Conservation (phyloP, 2,797 vertebrate genomes). For the Pempheris klunzingeri region DNA sequence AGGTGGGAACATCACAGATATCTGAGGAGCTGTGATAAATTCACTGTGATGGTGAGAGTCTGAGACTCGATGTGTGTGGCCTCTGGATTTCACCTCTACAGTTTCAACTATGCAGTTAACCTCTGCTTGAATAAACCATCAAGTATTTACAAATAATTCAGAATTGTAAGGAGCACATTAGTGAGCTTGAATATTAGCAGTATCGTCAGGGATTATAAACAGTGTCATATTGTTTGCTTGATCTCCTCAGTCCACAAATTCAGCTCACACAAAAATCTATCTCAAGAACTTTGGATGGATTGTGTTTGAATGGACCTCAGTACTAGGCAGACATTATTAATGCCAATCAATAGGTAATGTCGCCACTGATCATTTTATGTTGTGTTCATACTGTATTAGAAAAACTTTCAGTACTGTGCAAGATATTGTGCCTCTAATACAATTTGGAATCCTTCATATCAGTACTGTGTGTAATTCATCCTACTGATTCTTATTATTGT, state of each 20-base stretch:
- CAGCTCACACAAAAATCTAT: background rate
- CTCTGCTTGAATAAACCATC: slow-evolving; percentile 13
- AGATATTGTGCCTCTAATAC: too few species aligned
- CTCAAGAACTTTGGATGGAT: background rate
- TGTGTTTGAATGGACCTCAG: too few species aligned
- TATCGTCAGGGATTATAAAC: background rate
- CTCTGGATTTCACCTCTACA: slow-evolving; percentile 7
- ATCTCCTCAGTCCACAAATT: background rate
- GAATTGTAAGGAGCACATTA: background rate
- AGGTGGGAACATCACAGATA: slow-evolving; percentile 23
- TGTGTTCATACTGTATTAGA: background rate
- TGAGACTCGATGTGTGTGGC: slow-evolving; percentile 16
- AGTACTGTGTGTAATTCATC: background rate
- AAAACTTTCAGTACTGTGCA: background rate
- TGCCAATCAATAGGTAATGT: background rate
- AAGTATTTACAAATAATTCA: background rate
- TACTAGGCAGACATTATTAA: too few species aligned
- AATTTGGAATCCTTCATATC: background rate
- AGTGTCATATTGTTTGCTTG: too few species aligned
- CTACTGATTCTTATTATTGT: background rate
- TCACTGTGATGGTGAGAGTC: slow-evolving; percentile 1
- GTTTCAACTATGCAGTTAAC: background rate
- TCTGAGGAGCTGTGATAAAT: slow-evolving; percentile 32
- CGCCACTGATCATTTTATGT: background rate
- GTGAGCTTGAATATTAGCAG: slow-evolving; percentile 1